Percentiles rank a stretch among this genome's conserved stretches.
Evolutionary conservation across 2,797 vertebrate genomes (phyloP).

Genomic region (Phoebastria nigripes): DNA sequence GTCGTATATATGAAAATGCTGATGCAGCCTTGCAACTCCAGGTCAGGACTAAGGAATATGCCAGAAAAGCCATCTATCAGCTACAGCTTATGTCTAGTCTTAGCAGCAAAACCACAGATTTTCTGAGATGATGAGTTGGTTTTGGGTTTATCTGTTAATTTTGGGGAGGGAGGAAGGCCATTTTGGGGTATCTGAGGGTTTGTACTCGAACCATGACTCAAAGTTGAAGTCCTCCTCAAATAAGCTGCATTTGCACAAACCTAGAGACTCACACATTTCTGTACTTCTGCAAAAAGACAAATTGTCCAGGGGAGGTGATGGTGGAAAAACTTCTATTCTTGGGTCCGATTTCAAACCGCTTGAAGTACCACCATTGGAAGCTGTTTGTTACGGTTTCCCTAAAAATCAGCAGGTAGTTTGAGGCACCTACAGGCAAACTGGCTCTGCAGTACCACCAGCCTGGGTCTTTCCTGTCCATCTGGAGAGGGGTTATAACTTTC

Average conservation of each 20-base stretch:
- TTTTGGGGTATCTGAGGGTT: not conserved
- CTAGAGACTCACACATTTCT: not conserved
- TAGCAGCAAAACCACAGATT: not conserved
- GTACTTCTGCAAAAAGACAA: not conserved
- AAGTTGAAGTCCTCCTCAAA: not conserved
- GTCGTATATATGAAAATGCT: constrained; percentile 88
- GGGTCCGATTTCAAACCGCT: not conserved
- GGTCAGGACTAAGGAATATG: constrained; percentile 66
- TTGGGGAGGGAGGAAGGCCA: not conserved
- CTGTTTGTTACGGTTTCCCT: not conserved
- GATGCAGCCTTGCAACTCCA: constrained; percentile 89
- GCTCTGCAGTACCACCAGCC: not conserved
- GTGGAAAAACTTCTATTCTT: not conserved
- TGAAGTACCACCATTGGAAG: not conserved
- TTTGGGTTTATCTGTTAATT: not conserved
- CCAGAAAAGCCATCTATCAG: not conserved
- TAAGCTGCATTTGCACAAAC: not conserved
- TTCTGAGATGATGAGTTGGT: not conserved
- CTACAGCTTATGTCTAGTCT: not conserved
- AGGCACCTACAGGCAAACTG: not conserved
- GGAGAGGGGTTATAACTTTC: not conserved
- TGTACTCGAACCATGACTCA: not conserved
- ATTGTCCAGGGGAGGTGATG: not conserved
- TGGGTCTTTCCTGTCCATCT: not conserved
- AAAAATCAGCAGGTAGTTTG: not conserved